A percentile compares a stretch with the other conserved stretches of the same genome.
Evolutionary conservation across 2,888 invertebrate species (phyloP).

Genomic region (Coremacera marginata): DNA sequence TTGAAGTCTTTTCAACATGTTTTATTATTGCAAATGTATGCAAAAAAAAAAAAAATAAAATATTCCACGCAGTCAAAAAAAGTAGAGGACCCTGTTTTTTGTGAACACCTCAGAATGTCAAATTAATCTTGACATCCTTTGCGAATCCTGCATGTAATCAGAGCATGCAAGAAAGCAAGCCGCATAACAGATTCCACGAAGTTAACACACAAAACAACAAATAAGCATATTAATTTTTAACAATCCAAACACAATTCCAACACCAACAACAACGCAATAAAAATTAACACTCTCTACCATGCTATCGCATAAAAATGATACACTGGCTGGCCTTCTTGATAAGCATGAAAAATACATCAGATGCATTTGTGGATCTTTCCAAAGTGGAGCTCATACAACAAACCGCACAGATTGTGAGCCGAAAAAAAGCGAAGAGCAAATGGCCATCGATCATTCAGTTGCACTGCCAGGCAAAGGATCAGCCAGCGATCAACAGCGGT

Average conservation of each 20-base stretch:
- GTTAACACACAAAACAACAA: conserved; percentile 14
- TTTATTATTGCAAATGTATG: not conserved
- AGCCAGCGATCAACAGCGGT: conserved; percentile 12
- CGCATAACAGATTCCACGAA: not conserved
- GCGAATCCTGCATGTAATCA: not conserved
- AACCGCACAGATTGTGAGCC: conserved; percentile 25
- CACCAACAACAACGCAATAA: not conserved
- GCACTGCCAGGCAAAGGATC: conserved; percentile 6
- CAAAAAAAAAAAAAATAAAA: conserved; percentile 3
- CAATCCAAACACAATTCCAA: conserved; percentile 17
- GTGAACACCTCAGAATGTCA: not conserved
- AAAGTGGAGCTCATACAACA: not conserved
- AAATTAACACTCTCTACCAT: conserved; percentile 5
- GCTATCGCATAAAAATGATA: conserved; percentile 47
- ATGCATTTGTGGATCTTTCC: not conserved
- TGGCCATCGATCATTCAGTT: conserved; percentile 29
- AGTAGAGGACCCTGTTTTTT: not conserved
- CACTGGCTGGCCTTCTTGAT: conserved; percentile 46
- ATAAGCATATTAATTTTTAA: conserved; percentile 36
- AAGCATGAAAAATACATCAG: conserved; percentile 46
- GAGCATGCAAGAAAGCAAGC: conserved; percentile 2
- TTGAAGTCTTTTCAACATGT: not conserved
- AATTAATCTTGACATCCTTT: conserved; percentile 18
- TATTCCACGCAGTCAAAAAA: not conserved
- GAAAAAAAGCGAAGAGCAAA: not conserved